phyloP scores from a whole-genome alignment of 2,888 invertebrate genomes.

The Perizoma flavofasciatum region DNA sequence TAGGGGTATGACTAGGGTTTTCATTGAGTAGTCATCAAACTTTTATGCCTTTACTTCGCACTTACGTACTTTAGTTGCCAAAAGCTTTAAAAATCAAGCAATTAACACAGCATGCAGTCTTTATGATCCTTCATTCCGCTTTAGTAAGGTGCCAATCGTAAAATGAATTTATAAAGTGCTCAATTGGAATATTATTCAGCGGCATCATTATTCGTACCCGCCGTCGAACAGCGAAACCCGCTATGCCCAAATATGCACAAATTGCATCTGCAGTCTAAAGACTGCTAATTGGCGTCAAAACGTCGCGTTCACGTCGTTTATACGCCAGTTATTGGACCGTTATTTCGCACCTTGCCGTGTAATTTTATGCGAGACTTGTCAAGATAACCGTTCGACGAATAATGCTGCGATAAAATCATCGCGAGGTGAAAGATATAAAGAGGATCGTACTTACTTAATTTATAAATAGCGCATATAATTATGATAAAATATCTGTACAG shows the following conservation, averaged over 20 bases:
- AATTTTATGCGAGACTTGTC: constrained; percentile 29
- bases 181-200: too few species aligned
- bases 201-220: neutral
- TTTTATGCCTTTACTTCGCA: too few species aligned
- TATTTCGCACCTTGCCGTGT: constrained; percentile 26
- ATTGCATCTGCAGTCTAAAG: constrained; percentile 27
- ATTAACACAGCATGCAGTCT: too few species aligned
- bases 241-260: constrained; percentile 28
- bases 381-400: constrained; percentile 12
- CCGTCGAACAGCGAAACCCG: constrained; percentile 9
- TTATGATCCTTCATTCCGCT: too few species aligned
- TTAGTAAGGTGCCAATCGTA: too few species aligned
- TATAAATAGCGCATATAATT: neutral
- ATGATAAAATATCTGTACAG: too few species aligned
- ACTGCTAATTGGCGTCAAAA: constrained; percentile 28
- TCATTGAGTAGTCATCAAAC: too few species aligned
- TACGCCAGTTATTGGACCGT: constrained; percentile 22
- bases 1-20: too few species aligned
- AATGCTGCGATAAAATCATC: constrained; percentile 1
- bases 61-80: too few species aligned
- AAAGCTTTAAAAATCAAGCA: too few species aligned
- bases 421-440: neutral
- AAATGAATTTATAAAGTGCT: too few species aligned
- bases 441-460: neutral
- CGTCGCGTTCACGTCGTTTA: constrained; percentile 17